Conservation (phyloP, 2,113 vertebrate genomes). For the Oxygymnocypris stewartii region DNA sequence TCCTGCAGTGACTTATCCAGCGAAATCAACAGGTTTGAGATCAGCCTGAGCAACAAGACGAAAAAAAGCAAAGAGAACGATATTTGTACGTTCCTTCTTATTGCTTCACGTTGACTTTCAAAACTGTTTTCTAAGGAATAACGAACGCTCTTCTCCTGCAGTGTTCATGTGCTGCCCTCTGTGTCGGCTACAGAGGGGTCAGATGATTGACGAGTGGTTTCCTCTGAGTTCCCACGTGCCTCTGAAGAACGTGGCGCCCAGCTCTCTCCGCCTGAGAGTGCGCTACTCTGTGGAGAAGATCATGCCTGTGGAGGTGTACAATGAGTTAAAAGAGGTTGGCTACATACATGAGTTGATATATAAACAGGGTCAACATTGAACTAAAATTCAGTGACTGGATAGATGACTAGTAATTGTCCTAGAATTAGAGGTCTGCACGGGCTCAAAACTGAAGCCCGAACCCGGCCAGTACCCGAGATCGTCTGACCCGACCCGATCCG, state of each 20-base stretch:
- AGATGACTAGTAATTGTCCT: not conserved
- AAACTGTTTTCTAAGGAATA: not conserved
- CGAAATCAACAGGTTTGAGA: slow-evolving; percentile 98
- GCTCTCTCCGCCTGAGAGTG: slow-evolving; percentile 90
- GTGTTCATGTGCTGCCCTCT: slow-evolving; percentile 98
- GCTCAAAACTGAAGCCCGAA: no score
- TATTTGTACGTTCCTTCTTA: slow-evolving; percentile 85
- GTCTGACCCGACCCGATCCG: no score
- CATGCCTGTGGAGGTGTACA: slow-evolving; percentile 98
- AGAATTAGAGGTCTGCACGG: not conserved
- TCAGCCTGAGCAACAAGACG: slow-evolving; percentile 98
- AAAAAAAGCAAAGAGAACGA: slow-evolving; percentile 99
- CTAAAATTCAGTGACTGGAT: not conserved
- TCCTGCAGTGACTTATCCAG: slow-evolving; percentile 91
- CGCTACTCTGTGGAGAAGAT: slow-evolving; percentile 98
- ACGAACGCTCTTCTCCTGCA: slow-evolving; percentile 55
- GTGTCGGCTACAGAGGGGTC: slow-evolving; percentile 90
- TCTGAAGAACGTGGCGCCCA: slow-evolving; percentile 95
- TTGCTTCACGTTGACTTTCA: not conserved
- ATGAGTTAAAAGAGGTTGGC: slow-evolving; percentile 94
- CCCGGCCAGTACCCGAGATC: no score
- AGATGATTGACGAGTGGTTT: slow-evolving; percentile 98
- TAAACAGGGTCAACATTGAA: not conserved
- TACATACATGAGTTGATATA: not conserved
- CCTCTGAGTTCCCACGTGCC: slow-evolving; percentile 94